These are phyloP conservation scores for Bergia sp. DNA, from an alignment of 92 coral and sea anemone genomes.

Conservation along the genomic window DNA sequence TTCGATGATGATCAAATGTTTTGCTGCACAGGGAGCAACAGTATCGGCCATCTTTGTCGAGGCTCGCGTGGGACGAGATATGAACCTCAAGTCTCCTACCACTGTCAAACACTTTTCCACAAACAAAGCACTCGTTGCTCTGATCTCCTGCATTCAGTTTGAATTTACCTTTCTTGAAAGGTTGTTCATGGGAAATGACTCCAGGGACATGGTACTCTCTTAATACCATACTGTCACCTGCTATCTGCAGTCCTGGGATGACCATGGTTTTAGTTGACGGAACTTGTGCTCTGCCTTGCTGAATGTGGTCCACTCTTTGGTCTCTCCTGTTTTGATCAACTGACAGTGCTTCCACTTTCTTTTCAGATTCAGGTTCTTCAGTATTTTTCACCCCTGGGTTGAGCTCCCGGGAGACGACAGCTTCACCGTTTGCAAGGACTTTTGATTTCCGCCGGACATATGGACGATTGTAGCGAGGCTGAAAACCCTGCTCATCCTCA, in stretches of 20 bases:
- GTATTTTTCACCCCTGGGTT: slow-evolving; percentile 31
- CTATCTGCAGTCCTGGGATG: neutral
- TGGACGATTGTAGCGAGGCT: slow-evolving; percentile 47
- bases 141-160: slow-evolving; percentile 51
- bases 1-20: slow-evolving; percentile 85
- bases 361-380: slow-evolving; percentile 15
- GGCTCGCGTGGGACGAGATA: slow-evolving; percentile 83
- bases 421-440: slow-evolving; percentile 51
- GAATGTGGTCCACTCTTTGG: neutral
- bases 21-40: slow-evolving; percentile 85
- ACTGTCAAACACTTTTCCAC: slow-evolving; percentile 78
- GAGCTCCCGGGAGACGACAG: slow-evolving; percentile 64
- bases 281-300: neutral
- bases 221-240: slow-evolving; percentile 30
- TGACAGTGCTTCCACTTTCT: neutral
- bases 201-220: slow-evolving; percentile 37
- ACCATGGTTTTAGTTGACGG: slow-evolving; percentile 25
- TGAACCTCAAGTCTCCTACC: slow-evolving; percentile 87
- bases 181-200: slow-evolving; percentile 35
- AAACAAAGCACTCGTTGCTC: slow-evolving; percentile 73
- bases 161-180: slow-evolving; percentile 42
- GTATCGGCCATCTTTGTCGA: slow-evolving; percentile 83
- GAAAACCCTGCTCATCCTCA: slow-evolving; percentile 48
- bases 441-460: slow-evolving; percentile 45
- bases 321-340: neutral